Percentiles rank a stretch among this genome's conserved stretches.
Conservation (phyloP, 2,888 invertebrate genomes). For the Tetramorium bicarinatum region DNA sequence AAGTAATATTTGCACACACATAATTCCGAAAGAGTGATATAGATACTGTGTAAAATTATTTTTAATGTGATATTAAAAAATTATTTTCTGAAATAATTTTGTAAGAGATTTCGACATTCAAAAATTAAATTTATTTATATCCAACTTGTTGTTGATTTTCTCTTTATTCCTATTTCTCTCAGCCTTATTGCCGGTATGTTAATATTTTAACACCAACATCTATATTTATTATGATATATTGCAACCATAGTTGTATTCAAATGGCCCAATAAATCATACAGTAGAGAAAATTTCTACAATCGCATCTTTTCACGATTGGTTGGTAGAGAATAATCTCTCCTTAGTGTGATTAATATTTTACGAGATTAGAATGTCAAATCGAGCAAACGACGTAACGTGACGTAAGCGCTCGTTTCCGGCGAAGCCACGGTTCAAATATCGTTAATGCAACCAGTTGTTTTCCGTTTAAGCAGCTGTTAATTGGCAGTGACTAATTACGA, state of each 20-base stretch:
- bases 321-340: conserved; percentile 1
- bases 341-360: conserved; percentile 12
- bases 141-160: not conserved
- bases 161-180: not conserved
- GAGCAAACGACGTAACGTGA: conserved; percentile 16
- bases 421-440: conserved; percentile 64
- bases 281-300: not conserved
- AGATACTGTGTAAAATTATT: not conserved
- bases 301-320: conserved; percentile 8
- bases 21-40: not conserved
- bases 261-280: not conserved
- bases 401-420: conserved; percentile 69
- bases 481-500: conserved; percentile 86
- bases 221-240: not conserved
- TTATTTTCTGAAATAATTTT: not conserved
- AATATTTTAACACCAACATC: not conserved
- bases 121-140: conserved; percentile 6
- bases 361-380: conserved; percentile 9
- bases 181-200: not conserved
- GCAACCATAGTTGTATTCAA: not conserved
- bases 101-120: not conserved
- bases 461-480: conserved; percentile 86
- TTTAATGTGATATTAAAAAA: not conserved
- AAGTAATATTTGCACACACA: not conserved
- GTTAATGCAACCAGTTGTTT: conserved; percentile 82